Base-by-base conservation (phyloP, 2,797 vertebrate genomes). In the Hozukius guyotensis region DNA sequence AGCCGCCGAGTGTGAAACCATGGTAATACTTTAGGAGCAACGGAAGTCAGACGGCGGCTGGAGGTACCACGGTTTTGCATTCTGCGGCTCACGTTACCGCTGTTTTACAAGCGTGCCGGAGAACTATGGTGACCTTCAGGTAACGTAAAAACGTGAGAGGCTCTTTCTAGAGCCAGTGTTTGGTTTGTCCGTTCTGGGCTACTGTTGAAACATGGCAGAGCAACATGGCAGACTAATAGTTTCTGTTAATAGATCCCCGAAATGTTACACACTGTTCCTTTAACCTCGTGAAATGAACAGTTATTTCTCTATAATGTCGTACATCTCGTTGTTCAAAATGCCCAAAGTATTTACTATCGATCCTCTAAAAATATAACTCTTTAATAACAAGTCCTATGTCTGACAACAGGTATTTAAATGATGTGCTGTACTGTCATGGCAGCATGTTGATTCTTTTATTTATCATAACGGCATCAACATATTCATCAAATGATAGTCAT, bases 31-130 rank as follows among this genome's bases (percentile, higher is more conserved):
- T 46, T 18, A 46, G 42, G 0, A 46, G 42, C 0, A 46, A 46
- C 42, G 0, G 42, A 18, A 46, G 42, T 46, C 42, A 46, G 42
- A 46, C 42, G 0, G 42, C 2, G 6, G 14, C 42, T 18, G 42
- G 14, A 0, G 16, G 6, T 46, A 46, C 42, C 42, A 46, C 7
- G 7, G 42, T 46, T 46, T 46, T 46, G 6, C 7, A 46, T 0
- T 46, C 42, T 18, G 42, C 42, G 3, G 42, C 42, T 46, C 42
- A 46, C 3, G 42, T 46, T 46, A 46, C 16, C 16, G 16, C 42
- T 8, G 42, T 46, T 46, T 46, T 0, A 46, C 14, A 46, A 18
- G 42, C 0, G 16, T 46, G 1, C 1, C 6, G 3, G 16, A 8
- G 42, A 46, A 46, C 42, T 18, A 46, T 7, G 16, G 16, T 46